Evolutionary conservation across 2,797 vertebrate species (phyloP).

Genomic region (Macroramphosus scolopax): DNA sequence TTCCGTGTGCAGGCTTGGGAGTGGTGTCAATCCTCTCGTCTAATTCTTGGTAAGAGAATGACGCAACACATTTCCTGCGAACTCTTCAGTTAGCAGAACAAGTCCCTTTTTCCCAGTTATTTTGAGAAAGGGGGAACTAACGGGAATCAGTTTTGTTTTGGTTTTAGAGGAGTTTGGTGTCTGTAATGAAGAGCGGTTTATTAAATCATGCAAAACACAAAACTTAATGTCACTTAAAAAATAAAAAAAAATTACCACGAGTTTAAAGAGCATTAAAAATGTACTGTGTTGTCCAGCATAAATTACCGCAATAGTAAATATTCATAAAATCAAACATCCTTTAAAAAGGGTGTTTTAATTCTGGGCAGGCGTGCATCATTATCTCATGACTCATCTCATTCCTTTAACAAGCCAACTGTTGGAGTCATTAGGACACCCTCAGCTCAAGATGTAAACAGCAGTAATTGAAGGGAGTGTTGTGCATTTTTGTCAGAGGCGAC

Average conservation of each 20-base stretch:
- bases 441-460: neutral
- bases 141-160: no score
- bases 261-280: no score
- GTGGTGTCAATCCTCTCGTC: neutral
- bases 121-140: no score
- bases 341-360: neutral
- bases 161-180: no score
- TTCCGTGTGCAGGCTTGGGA: neutral
- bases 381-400: slow-evolving; percentile 3
- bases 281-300: no score
- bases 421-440: slow-evolving; percentile 14
- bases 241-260: no score
- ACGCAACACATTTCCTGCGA: no score
- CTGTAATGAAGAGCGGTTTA: no score
- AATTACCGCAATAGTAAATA: no score
- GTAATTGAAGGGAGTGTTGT: neutral
- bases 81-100: no score
- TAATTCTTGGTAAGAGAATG: neutral
- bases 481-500: neutral
- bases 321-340: no score
- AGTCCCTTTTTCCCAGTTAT: no score
- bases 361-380: slow-evolving; percentile 6
- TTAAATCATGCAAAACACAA: neutral
- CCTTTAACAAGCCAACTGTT: slow-evolving; percentile 11
- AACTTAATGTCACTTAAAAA: neutral